phyloP scores from a whole-genome alignment of 2,113 vertebrate species.

The Lichenostomus cassidix region DNA sequence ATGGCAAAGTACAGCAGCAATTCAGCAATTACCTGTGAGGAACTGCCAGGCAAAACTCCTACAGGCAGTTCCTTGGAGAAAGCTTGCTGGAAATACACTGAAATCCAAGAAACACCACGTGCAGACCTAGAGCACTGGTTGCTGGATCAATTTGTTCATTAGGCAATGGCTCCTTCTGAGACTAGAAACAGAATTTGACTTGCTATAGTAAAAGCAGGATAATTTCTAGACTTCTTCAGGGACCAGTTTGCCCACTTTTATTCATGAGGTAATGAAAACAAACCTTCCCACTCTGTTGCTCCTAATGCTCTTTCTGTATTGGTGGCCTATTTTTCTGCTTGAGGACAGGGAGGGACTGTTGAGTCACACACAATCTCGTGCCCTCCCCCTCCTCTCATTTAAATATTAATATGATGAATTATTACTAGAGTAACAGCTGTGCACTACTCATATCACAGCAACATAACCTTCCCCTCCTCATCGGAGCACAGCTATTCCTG shows the following conservation, averaged over 20 bases:
- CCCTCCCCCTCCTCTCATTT: slow-evolving; percentile 62
- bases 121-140: neutral
- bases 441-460: slow-evolving; percentile 61
- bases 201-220: neutral
- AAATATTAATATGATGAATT: slow-evolving; percentile 72
- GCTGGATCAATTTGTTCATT: neutral
- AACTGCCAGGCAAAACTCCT: neutral
- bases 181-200: neutral
- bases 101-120: neutral
- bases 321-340: slow-evolving; percentile 43
- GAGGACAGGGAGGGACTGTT: slow-evolving; percentile 39
- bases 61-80: neutral
- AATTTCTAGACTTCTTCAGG: neutral
- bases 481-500: slow-evolving; percentile 65
- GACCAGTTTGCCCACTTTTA: slow-evolving; percentile 31
- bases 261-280: slow-evolving; percentile 21
- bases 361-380: neutral
- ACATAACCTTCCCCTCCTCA: slow-evolving; percentile 59
- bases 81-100: neutral
- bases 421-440: slow-evolving; percentile 71
- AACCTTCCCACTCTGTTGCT: neutral
- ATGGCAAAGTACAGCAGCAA: neutral
- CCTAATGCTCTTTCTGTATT: slow-evolving; percentile 24
- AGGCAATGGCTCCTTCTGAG: neutral
- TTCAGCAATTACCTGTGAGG: neutral